Conservation (phyloP, 2,797 vertebrate genomes). For the Morus bassanus region DNA sequence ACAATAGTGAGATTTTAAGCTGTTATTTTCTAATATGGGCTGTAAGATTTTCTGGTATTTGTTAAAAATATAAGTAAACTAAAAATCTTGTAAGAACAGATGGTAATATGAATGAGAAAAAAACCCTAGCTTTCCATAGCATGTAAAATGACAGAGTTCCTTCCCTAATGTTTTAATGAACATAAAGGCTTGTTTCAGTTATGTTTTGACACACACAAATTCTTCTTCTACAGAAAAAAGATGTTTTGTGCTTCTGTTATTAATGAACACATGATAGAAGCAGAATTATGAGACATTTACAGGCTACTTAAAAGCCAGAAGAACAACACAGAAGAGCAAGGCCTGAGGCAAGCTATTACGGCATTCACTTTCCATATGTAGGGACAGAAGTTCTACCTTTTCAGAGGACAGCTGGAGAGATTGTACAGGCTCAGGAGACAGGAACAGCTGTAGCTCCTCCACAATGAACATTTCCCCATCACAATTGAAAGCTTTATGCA, state of each 20-base stretch:
- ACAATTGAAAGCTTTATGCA: slow-evolving; percentile 82
- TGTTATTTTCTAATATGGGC: not conserved
- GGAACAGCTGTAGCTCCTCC: slow-evolving; percentile 79
- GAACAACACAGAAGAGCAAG: not conserved
- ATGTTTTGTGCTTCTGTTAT: not conserved
- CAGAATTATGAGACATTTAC: not conserved
- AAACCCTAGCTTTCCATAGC: not conserved
- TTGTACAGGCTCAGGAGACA: slow-evolving; percentile 61
- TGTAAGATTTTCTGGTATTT: not conserved
- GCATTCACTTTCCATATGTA: not conserved
- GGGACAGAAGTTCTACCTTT: slow-evolving; percentile 65
- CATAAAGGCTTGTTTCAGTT: not conserved
- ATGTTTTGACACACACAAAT: not conserved
- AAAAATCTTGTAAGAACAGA: not conserved
- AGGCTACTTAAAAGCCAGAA: not conserved
- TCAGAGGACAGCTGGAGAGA: slow-evolving; percentile 74
- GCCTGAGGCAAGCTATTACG: not conserved
- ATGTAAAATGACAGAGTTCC: not conserved
- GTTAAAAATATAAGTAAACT: not conserved
- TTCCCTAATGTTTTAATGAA: not conserved
- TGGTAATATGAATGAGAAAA: not conserved
- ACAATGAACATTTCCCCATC: slow-evolving; percentile 79
- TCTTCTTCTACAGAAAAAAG: not conserved
- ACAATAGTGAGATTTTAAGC: not conserved
- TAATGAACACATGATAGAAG: not conserved